These are phyloP conservation scores for Plectropomus leopardus DNA, from an alignment of 2,113 vertebrate genomes.

Conservation along the genomic window DNA sequence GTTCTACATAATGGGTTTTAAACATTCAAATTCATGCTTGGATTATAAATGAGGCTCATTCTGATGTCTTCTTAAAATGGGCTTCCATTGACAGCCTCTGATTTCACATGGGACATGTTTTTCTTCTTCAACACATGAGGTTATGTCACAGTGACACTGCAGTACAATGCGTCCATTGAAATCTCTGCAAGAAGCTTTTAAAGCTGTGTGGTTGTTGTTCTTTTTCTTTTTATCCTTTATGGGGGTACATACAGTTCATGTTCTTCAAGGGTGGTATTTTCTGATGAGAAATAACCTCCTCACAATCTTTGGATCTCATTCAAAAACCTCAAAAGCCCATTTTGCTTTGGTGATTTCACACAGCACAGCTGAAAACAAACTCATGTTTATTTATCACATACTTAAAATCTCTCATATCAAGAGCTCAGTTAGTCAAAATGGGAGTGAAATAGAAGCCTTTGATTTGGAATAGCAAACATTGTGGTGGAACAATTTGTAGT, in stretches of 20 bases:
- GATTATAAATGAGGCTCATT: constrained; percentile 67
- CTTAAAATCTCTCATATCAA: constrained; percentile 51
- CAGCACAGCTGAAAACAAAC: constrained; percentile 32
- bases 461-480: constrained; percentile 24
- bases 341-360: constrained; percentile 51
- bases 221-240: background rate
- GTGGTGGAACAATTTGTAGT: constrained; percentile 16
- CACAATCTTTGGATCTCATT: constrained; percentile 31
- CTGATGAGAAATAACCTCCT: constrained; percentile 42
- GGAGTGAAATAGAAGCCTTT: constrained; percentile 27
- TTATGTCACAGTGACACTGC: background rate
- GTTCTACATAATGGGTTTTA: constrained; percentile 79
- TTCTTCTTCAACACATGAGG: background rate
- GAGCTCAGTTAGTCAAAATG: constrained; percentile 35
- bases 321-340: constrained; percentile 42
- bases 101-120: constrained; percentile 24
- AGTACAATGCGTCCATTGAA: background rate
- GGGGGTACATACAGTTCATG: constrained; percentile 4
- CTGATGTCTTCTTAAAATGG: constrained; percentile 26
- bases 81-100: constrained; percentile 39
- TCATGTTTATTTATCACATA: constrained; percentile 72
- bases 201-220: background rate
- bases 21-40: constrained; percentile 72
- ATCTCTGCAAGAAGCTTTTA: background rate
- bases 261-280: constrained; percentile 1